These are phyloP conservation scores for Plutella xylostella DNA, from an alignment of 2,888 invertebrate species.

Conservation along the genomic window DNA sequence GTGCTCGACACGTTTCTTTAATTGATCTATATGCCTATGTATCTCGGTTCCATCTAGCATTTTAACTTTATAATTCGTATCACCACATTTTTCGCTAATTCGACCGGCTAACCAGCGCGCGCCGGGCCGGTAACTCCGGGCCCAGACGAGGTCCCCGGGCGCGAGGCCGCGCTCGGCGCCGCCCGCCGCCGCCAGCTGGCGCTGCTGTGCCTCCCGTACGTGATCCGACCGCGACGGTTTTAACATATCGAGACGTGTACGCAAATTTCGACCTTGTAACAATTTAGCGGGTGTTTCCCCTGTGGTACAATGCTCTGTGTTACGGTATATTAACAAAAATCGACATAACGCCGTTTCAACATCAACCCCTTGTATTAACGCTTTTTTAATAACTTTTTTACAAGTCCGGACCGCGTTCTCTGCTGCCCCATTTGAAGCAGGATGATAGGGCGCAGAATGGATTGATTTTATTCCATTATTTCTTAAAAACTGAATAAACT, in stretches of 20 bases:
- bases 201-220: background rate
- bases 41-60: background rate
- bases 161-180: no score
- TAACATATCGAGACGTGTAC: background rate
- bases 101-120: background rate
- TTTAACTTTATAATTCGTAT: background rate
- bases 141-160: background rate
- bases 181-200: no score
- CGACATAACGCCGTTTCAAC: background rate
- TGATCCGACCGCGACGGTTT: background rate
- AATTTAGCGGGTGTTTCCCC: background rate
- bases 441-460: background rate
- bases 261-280: background rate
- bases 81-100: background rate
- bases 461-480: background rate
- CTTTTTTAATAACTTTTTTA: background rate
- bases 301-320: background rate
- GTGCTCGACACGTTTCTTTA: no score
- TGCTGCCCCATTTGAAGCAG: no score
- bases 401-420: background rate
- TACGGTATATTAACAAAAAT: background rate
- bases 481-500: background rate
- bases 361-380: background rate
- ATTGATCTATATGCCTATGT: no score
- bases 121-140: background rate